Evolutionary conservation across 1,140 invertebrate genomes (phyloP), one percentile per base, ranked within the genome.

Genomic region (Leptoteleia sp.): DNA sequence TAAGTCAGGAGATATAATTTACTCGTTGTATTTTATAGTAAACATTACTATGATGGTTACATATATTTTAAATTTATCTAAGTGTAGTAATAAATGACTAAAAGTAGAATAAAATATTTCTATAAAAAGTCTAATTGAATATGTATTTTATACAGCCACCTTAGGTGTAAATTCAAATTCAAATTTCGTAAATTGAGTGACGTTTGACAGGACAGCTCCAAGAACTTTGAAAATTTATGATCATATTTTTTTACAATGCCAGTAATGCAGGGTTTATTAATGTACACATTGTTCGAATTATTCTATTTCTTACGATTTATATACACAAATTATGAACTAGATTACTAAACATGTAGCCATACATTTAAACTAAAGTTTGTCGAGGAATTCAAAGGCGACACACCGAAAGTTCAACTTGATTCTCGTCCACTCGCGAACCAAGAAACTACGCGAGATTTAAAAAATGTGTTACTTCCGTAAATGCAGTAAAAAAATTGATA

Each of bases 241-340:
- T n/a, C n/a, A n/a, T 5, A 19, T 17, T 54, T 17, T 55, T 64
- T 40, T 55, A 47, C 31, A 75, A 35, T 42, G 37, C 48, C 54
- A 33, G 37, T 54, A 52, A 52, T 52, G 54, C 16, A 61, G 31
- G 73, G 57, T 42, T 68, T 17, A 68, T 55, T 68, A 68, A 64
- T 76, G 31, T 70, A 76, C 55, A 76, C 64, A 55, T 64, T 54
- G 27, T 76, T 76, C 42, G 42, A 68, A 76, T 68, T 57, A 62
- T 45, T 68, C 73, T 76, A 76, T 70, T 68, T 55, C 54, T 48
- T 76, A 76, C 45, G 62, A 54, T 76, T 76, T 68, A 76, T 76
- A 76, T 76, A 76, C 72, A 76, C 55, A 76, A 76, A 76, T 55
- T 76, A 76, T 62, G 31, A 76, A 68, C 72, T 68, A 76, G 62